Evolutionary conservation across 2,888 invertebrate genomes (phyloP).

Genomic region (Colletes collaris): DNA sequence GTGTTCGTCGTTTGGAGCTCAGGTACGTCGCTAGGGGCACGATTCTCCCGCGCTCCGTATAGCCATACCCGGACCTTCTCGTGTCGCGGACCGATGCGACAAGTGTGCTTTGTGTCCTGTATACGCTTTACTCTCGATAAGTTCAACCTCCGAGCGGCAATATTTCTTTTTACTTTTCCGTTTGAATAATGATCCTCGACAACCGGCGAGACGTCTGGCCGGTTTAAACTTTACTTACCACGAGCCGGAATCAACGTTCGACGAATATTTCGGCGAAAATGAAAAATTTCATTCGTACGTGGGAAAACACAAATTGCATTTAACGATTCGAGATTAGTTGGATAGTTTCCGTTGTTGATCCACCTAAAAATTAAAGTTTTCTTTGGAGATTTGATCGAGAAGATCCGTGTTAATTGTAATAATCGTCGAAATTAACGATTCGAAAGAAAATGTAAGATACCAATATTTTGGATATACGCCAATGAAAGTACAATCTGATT

Average conservation of each 20-base stretch:
- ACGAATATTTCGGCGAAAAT: not conserved
- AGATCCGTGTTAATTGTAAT: not conserved
- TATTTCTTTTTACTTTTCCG: not conserved
- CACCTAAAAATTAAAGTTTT: not conserved
- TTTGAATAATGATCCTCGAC: not conserved
- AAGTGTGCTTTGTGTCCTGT: constrained; percentile 43
- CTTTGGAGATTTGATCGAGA: not conserved
- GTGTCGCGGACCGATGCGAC: constrained; percentile 28
- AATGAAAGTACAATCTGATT: constrained; percentile 54
- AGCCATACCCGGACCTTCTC: not conserved
- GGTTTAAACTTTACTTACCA: not conserved
- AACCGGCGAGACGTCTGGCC: not conserved
- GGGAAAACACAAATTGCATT: not conserved
- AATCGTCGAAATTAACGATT: not conserved
- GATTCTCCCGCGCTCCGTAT: constrained; percentile 26
- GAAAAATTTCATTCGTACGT: not conserved
- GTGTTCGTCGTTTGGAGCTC: constrained; percentile 8
- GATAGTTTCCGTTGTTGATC: not conserved
- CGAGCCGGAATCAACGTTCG: not conserved
- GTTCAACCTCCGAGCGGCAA: constrained; percentile 17
- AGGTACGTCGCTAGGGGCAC: constrained; percentile 43
- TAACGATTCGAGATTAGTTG: not conserved
- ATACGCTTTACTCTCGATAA: constrained; percentile 55
- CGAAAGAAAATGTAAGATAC: not conserved
- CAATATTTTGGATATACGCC: constrained; percentile 44